These are phyloP conservation scores for Capitella teleta DNA, from an alignment of 1,140 invertebrate genomes.

Conservation along the genomic window DNA sequence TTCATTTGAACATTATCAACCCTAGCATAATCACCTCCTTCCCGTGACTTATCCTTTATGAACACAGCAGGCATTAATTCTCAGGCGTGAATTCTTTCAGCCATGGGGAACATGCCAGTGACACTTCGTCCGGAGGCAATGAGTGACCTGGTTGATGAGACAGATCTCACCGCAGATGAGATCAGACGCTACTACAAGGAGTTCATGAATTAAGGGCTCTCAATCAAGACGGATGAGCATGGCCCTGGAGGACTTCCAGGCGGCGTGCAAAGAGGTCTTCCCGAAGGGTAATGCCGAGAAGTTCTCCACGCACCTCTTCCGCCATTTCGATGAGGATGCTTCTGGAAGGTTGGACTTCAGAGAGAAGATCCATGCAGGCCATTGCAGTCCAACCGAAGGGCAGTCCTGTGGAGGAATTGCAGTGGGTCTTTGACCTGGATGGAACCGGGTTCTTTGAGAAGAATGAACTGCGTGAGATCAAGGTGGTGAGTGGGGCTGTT, in stretches of 20 bases:
- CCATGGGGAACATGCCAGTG: no score
- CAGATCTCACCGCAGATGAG: constrained; percentile 2
- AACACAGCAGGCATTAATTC: no score
- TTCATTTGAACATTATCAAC: no score
- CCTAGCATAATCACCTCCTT: no score
- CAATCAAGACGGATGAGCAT: background rate
- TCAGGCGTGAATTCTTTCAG: no score
- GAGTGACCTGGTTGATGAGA: background rate
- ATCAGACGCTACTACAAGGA: constrained; percentile 4
- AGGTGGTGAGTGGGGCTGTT: no score
- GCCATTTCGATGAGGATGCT: constrained; percentile 92
- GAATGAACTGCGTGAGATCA: no score
- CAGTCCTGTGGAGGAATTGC: background rate
- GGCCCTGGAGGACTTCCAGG: constrained; percentile 1
- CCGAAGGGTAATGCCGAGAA: constrained; percentile 96
- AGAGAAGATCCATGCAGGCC: no score
- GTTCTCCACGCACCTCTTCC: constrained; percentile 97
- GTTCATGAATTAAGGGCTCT: constrained; percentile 1
- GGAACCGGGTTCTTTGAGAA: no score
- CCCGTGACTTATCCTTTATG: no score
- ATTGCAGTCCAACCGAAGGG: constrained; percentile 1
- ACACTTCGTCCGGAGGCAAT: constrained; percentile 1
- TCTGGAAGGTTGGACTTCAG: constrained; percentile 96
- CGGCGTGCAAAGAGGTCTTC: constrained; percentile 85
- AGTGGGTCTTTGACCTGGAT: constrained; percentile 1